Evolutionary conservation across 2,888 invertebrate genomes (phyloP).

Genomic region (Bhutanitis thaidina): DNA sequence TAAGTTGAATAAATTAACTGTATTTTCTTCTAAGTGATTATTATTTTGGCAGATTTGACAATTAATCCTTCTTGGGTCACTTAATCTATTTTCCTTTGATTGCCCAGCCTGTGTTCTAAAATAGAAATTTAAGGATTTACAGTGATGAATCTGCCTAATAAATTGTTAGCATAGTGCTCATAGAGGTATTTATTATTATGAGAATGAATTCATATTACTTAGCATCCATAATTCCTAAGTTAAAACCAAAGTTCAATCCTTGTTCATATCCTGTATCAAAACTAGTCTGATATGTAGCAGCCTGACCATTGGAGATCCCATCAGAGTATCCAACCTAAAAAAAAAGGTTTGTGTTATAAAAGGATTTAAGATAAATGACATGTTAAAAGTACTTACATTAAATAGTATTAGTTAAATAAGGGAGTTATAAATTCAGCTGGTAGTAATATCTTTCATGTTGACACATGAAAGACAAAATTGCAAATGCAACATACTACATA

Average conservation of each 20-base stretch:
- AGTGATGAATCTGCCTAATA: background rate
- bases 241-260: conserved; percentile 81
- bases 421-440: too few relatives aligned
- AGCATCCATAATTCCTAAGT: conserved; percentile 56
- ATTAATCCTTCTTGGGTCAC: conserved; percentile 49
- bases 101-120: conserved; percentile 4
- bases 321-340: conserved; percentile 83
- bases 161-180: background rate
- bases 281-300: conserved; percentile 82
- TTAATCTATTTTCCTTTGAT: conserved; percentile 13
- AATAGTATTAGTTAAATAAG: background rate
- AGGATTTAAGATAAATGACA: background rate
- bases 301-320: conserved; percentile 83
- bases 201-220: background rate
- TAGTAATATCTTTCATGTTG: too few relatives aligned
- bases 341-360: background rate
- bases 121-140: background rate
- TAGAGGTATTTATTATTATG: too few relatives aligned
- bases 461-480: too few relatives aligned
- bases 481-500: too few relatives aligned
- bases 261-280: conserved; percentile 85
- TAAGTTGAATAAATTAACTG: conserved; percentile 51
- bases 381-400: background rate
- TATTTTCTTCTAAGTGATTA: conserved; percentile 41
- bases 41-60: conserved; percentile 56